Conservation (phyloP, 2,113 vertebrate species). For the Sebastes schlegelii region DNA sequence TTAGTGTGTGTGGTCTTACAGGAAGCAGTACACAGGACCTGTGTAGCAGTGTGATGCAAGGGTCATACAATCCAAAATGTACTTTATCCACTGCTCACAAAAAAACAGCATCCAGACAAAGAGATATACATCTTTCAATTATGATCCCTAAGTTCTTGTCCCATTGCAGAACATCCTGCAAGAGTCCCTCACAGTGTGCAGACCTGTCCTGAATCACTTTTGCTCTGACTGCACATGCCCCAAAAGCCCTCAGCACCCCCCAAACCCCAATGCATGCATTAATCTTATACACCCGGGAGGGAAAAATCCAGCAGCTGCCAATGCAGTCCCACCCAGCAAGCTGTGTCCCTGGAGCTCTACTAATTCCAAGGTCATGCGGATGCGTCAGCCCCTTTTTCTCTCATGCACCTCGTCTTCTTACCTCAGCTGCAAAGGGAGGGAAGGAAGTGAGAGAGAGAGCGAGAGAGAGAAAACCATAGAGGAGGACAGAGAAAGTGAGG, state of each 20-base stretch:
- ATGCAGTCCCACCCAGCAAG: slow-evolving; percentile 80
- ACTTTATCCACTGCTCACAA: slow-evolving; percentile 5
- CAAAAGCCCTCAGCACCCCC: slow-evolving; percentile 42
- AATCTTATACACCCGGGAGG: slow-evolving; percentile 73
- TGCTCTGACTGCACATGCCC: slow-evolving; percentile 43
- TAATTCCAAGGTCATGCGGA: slow-evolving; percentile 85
- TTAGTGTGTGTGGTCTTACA: slow-evolving; percentile 47
- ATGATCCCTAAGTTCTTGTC: slow-evolving; percentile 5
- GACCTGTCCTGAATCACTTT: slow-evolving; percentile 42
- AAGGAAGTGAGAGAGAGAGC: slow-evolving; percentile 40
- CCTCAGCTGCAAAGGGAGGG: slow-evolving; percentile 56
- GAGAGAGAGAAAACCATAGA: slow-evolving; percentile 21
- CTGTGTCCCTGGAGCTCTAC: slow-evolving; percentile 79
- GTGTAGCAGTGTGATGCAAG: slow-evolving; percentile 26
- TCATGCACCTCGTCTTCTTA: slow-evolving; percentile 45
- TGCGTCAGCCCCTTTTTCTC: slow-evolving; percentile 58
- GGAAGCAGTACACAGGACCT: slow-evolving; percentile 39
- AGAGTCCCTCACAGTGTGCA: slow-evolving; percentile 27
- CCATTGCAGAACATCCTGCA: slow-evolving; percentile 11
- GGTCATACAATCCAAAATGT: slow-evolving; percentile 25
- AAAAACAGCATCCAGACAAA: neutral
- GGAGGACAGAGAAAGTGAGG: slow-evolving; percentile 20
- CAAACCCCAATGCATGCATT: slow-evolving; percentile 69
- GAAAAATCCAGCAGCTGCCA: slow-evolving; percentile 81
- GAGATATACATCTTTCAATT: neutral